A percentile compares a stretch with the other conserved stretches of the same genome.
Conservation (phyloP, 2,797 vertebrate species). For the Manis crassicaudata region DNA sequence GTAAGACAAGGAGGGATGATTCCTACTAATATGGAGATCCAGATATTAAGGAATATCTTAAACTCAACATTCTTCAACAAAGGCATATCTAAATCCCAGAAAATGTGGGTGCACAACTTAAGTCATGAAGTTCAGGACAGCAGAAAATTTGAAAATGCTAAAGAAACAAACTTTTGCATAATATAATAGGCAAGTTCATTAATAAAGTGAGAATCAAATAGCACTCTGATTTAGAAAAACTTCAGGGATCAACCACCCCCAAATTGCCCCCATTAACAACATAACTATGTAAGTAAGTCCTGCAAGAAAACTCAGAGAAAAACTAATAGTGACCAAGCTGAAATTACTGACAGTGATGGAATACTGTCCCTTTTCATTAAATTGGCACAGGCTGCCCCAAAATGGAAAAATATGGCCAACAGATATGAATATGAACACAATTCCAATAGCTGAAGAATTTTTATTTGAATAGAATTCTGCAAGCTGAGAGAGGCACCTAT, state of each 20-base stretch:
- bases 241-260: background rate
- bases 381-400: background rate
- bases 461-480: background rate
- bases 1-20: background rate
- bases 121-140: background rate
- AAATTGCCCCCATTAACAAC: background rate
- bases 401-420: background rate
- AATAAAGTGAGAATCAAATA: background rate
- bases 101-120: background rate
- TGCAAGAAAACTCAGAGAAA: slow-evolving; percentile 8
- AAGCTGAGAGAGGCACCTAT: background rate
- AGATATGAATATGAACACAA: slow-evolving; percentile 18
- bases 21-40: background rate
- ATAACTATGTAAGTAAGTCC: background rate
- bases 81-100: background rate
- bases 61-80: background rate
- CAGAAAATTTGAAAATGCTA: background rate
- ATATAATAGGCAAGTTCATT: background rate
- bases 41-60: background rate
- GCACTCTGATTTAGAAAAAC: background rate
- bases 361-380: slow-evolving; percentile 37
- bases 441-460: slow-evolving; percentile 1
- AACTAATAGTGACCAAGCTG: background rate
- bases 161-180: slow-evolving; percentile 18
- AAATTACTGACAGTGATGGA: background rate